Evolutionary conservation across 2,113 vertebrate genomes (phyloP).

Genomic region (Tichodroma muraria): DNA sequence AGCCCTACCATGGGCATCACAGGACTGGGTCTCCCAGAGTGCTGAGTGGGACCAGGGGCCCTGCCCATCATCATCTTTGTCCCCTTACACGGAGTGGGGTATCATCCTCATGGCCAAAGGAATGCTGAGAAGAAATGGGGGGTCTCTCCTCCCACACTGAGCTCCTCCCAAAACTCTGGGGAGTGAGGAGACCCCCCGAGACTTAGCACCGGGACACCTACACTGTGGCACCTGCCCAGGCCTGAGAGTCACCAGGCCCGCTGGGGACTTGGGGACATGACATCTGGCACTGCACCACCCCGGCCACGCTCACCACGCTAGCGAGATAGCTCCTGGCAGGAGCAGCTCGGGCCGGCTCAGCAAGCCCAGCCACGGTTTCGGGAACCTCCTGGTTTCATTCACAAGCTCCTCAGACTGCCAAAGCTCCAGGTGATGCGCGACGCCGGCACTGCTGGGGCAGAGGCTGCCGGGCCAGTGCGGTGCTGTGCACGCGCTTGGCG

Average conservation of each 20-base stretch:
- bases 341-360: not conserved
- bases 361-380: not conserved
- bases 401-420: not conserved
- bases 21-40: rapidly evolving
- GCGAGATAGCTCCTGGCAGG: not conserved
- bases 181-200: not conserved
- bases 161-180: not conserved
- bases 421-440: not conserved
- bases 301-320: not conserved
- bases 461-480: rapidly evolving
- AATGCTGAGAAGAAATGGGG: not conserved
- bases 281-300: rapidly evolving
- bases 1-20: not conserved
- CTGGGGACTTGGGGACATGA: rapidly evolving
- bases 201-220: not conserved
- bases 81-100: not conserved
- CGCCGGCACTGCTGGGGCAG: not conserved
- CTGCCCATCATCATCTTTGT: not conserved
- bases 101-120: rapidly evolving
- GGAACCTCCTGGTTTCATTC: not conserved
- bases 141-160: not conserved
- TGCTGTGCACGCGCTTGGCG: rapidly evolving
- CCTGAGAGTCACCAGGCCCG: not conserved
- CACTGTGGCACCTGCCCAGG: rapidly evolving
- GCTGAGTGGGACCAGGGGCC: too few species aligned